Conservation (phyloP, 2,888 invertebrate genomes). For the Eupeodes luniger region DNA sequence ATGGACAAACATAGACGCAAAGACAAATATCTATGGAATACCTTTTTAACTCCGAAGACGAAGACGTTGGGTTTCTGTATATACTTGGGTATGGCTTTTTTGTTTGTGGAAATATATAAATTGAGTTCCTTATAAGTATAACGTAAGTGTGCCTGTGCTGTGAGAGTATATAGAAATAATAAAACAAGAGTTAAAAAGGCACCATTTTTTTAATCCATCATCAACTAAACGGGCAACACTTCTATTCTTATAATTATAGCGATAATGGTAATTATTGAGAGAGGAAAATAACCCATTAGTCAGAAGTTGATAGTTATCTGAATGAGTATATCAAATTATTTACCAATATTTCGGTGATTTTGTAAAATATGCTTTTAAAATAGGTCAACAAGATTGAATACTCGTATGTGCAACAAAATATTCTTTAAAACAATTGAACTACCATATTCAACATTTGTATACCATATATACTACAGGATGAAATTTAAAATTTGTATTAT, state of each 20-base stretch:
- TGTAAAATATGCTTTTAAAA: not conserved
- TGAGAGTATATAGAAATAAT: not conserved
- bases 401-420: no score
- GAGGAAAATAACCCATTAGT: conserved; percentile 45
- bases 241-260: conserved; percentile 53
- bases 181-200: conserved; percentile 12
- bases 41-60: not conserved
- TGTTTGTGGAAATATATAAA: not conserved
- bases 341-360: conserved; percentile 51
- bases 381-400: no score
- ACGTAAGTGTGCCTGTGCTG: conserved; percentile 16
- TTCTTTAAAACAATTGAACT: no score
- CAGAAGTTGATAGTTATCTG: conserved; percentile 9
- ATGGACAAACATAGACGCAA: conserved; percentile 78
- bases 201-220: conserved; percentile 62
- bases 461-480: no score
- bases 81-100: not conserved
- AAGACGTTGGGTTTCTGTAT: conserved; percentile 6
- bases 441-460: no score
- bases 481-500: no score
- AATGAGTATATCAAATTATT: conserved; percentile 26
- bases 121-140: not conserved
- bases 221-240: conserved; percentile 64
- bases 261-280: conserved; percentile 65
- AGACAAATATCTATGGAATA: conserved; percentile 77